Conservation (phyloP, 2,888 invertebrate species). For the Drosophila pegasa region DNA sequence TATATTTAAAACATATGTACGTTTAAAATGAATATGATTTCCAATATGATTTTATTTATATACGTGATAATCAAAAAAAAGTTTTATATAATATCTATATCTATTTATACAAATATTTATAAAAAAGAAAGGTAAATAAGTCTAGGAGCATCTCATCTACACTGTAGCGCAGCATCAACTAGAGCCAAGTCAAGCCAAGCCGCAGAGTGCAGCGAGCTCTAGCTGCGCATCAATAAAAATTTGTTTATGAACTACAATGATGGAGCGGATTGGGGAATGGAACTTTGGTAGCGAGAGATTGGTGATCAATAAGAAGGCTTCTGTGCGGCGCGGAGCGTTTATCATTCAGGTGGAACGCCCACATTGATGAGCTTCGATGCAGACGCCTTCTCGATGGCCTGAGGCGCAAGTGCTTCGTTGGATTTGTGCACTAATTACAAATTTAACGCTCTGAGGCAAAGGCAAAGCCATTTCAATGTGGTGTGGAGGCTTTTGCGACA, state of each 20-base stretch:
- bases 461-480: constrained; percentile 11
- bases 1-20: no score
- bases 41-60: no score
- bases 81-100: no score
- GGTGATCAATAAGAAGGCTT: constrained; percentile 25
- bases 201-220: neutral
- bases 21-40: no score
- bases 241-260: constrained; percentile 70
- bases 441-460: constrained; percentile 43
- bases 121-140: no score
- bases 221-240: constrained; percentile 49
- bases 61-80: no score
- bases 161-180: neutral
- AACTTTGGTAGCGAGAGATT: constrained; percentile 21
- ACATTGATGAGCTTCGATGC: constrained; percentile 28
- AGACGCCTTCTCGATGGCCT: constrained; percentile 36
- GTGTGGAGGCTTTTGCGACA: constrained; percentile 53
- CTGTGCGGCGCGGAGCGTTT: constrained; percentile 9
- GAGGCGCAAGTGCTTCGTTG: constrained; percentile 16
- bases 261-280: constrained; percentile 64
- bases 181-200: neutral
- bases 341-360: constrained; percentile 42
- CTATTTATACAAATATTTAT: no score
- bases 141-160: neutral
- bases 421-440: constrained; percentile 66